Conservation (phyloP, 1,140 invertebrate genomes). For the Ceratina calcarata region DNA sequence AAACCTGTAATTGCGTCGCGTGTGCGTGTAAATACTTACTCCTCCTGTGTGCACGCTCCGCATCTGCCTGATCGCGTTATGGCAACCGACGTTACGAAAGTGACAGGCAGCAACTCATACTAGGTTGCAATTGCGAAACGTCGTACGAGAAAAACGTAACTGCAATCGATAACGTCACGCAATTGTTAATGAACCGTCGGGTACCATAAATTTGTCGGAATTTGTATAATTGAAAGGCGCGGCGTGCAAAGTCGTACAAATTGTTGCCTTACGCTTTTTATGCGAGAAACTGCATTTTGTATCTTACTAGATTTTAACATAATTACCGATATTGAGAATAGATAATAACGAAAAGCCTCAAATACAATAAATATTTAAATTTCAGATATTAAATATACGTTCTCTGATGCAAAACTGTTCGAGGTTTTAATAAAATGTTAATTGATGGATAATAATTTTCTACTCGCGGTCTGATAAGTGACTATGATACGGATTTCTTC, state of each 20-base stretch:
- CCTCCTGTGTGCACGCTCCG: background rate
- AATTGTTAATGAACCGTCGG: conserved; percentile 11
- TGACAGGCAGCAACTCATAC: background rate
- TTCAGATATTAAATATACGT: too few relatives aligned
- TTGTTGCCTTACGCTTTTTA: too few relatives aligned
- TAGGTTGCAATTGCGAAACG: conserved; percentile 1
- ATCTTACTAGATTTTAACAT: too few relatives aligned
- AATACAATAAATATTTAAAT: too few relatives aligned
- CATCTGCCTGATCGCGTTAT: conserved; percentile 37
- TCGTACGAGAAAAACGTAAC: background rate
- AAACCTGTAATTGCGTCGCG: conserved; percentile 20
- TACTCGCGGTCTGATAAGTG: background rate
- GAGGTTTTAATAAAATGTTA: background rate
- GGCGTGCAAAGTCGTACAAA: background rate
- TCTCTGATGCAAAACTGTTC: too few relatives aligned
- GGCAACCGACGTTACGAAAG: conserved; percentile 19
- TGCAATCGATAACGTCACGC: background rate
- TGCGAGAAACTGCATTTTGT: too few relatives aligned
- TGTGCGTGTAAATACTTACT: background rate
- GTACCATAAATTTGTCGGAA: background rate
- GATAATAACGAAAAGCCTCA: too few relatives aligned
- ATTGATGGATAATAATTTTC: conserved; percentile 7
- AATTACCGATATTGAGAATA: background rate
- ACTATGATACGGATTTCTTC: conserved; percentile 30
- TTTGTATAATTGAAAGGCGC: conserved; percentile 13